These are phyloP conservation scores for Eidolon helvum DNA, from an alignment of 2,113 vertebrate species.

Conservation along the genomic window DNA sequence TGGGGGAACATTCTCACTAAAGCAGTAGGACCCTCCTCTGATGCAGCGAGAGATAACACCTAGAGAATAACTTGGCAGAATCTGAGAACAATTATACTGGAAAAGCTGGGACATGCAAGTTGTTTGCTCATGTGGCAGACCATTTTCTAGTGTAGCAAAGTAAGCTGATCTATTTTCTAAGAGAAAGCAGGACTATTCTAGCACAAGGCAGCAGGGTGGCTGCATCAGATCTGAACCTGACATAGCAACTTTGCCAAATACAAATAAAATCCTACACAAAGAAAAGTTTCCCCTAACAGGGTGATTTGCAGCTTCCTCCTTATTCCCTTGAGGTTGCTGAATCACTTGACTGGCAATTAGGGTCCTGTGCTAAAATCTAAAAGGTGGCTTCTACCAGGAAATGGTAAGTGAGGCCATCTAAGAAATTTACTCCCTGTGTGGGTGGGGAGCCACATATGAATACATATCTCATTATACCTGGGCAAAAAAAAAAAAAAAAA, in stretches of 20 bases:
- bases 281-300: background rate
- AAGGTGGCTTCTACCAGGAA: background rate
- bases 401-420: background rate
- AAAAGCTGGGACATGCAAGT: background rate
- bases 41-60: background rate
- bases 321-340: background rate
- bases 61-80: background rate
- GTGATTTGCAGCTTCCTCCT: background rate
- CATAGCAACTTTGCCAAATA: background rate
- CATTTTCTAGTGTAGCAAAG: background rate
- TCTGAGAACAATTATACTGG: background rate
- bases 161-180: background rate
- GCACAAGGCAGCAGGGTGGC: background rate
- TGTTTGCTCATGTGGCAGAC: background rate
- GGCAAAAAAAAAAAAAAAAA: background rate
- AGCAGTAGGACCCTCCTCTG: background rate
- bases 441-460: background rate
- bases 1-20: background rate
- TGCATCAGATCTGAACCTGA: background rate
- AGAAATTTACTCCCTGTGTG: background rate
- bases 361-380: background rate
- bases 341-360: background rate
- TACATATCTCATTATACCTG: background rate
- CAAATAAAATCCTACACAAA: background rate
- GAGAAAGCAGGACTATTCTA: background rate